Percentiles rank a stretch among this genome's conserved stretches.
Evolutionary conservation across 2,113 vertebrate genomes (phyloP).

Genomic region (Cyanistes caeruleus): DNA sequence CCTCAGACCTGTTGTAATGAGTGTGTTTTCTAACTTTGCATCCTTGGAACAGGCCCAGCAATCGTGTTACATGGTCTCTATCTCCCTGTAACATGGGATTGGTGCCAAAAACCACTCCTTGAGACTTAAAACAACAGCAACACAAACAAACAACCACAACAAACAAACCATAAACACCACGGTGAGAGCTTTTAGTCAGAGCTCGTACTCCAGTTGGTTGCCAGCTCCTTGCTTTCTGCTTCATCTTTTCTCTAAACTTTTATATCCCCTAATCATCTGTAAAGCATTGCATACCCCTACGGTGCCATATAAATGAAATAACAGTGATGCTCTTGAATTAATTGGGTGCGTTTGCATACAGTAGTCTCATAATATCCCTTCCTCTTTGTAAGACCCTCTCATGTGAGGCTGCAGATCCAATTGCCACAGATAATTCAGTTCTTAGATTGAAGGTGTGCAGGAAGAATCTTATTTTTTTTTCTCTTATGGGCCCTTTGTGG

Average conservation of each 20-base stretch:
- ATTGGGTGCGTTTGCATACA: conserved; percentile 48
- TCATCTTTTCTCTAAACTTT: conserved; percentile 60
- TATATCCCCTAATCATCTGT: conserved; percentile 57
- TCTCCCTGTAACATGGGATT: neutral
- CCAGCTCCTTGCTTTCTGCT: conserved; percentile 31
- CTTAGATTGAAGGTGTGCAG: neutral
- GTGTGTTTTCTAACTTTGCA: conserved; percentile 18
- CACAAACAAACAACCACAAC: neutral
- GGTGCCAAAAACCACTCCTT: conserved; percentile 28
- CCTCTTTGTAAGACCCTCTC: conserved; percentile 6
- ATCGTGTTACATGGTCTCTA: neutral
- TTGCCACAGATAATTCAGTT: conserved; percentile 42
- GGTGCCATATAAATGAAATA: conserved; percentile 62
- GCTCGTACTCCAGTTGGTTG: neutral
- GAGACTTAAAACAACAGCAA: conserved; percentile 22
- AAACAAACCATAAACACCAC: conserved; percentile 35
- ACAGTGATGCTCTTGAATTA: conserved; percentile 58
- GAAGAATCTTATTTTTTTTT: conserved; percentile 2
- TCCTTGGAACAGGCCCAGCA: conserved; percentile 49
- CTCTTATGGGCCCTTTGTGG: conserved; percentile 46
- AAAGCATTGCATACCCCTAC: conserved; percentile 45
- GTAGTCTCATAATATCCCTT: conserved; percentile 6
- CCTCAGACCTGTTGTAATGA: conserved; percentile 44
- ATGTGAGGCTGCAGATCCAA: neutral
- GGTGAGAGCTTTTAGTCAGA: conserved; percentile 39